Base-by-base conservation (phyloP, 2,113 vertebrate species). In the Rhabdornis inornatus region DNA sequence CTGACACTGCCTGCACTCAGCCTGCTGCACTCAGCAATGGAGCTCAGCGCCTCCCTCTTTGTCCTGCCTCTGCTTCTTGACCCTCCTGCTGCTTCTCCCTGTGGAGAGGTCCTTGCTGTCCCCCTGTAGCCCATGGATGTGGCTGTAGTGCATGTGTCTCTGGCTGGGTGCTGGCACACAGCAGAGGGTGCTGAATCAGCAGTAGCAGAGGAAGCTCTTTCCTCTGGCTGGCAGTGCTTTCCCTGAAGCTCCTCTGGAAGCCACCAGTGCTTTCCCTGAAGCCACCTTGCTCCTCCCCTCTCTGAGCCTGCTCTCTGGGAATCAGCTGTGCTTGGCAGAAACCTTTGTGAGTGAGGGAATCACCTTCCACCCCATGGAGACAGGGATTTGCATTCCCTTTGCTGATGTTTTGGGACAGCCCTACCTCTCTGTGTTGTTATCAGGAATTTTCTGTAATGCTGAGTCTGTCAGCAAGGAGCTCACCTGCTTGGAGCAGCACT, bases 361-460 rank as follows among this genome's bases (percentile, higher is more conserved):
- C 1, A 1, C 17, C 16, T 55, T 75, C 24, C 33, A 20, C 25
- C 22, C 49, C 40, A 40, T 0, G 0, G 63, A 61, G n/a, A 13
- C 6, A 19, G 15, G 49, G 50, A 47, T 53, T 83, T 72, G 50
- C 7, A 4, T 22, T 72, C 15, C 45, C 7, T 64, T 59, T 31
- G 49, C 49, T 42, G 47, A 20, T 11, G 8, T 40, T 40, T 52
- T 14, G 61, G 35, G 44, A 25, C 53, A 69, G 49, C 45, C 61
- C 59, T 90, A 74, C 35, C 6, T 59, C 70, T 53, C 39, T 24
- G 33, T n/a, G 33, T 23, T 11, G 22, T 50, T 56, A 27, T 39
- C 31, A 10, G 0, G 10, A 28, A 39, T 27, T 47, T 86, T 40
- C 55, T 15, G 19, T 7, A 61, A 49, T 40, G 14, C 37, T 3